Evolutionary conservation across 2,113 vertebrate genomes (phyloP).

Genomic region (Lagenorhynchus albirostris): DNA sequence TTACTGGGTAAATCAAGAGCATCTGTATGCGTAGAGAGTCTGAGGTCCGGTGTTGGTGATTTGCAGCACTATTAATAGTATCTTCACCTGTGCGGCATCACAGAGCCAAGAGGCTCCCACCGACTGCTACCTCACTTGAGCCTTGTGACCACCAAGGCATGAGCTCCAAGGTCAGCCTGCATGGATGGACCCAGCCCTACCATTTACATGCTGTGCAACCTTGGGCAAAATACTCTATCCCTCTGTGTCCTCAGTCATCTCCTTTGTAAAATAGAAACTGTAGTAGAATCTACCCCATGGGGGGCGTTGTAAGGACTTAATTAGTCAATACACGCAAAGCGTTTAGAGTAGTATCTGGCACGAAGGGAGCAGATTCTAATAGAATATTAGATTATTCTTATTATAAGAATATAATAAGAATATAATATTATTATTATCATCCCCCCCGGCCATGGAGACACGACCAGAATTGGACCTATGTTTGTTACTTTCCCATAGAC

Average conservation of each 20-base stretch:
- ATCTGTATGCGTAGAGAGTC: background rate
- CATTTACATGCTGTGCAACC: background rate
- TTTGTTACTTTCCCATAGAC: background rate
- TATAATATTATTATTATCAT: background rate
- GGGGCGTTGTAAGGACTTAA: background rate
- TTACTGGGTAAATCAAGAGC: background rate
- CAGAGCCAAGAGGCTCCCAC: background rate
- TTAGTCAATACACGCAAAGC: background rate
- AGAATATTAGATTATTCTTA: no score
- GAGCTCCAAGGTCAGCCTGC: no score
- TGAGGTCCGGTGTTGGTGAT: fast-evolving
- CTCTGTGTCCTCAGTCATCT: background rate
- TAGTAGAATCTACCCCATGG: background rate
- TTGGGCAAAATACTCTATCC: background rate
- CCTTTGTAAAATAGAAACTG: background rate
- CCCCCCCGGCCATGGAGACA: background rate
- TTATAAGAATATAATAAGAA: no score
- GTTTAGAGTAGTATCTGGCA: background rate
- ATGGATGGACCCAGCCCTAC: background rate
- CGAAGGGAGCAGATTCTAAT: background rate
- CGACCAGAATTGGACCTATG: background rate
- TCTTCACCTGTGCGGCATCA: background rate
- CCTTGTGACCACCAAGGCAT: background rate
- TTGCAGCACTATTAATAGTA: background rate
- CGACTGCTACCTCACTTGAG: background rate